Base-by-base conservation (phyloP, 2,113 vertebrate genomes). In the Neotoma lepida region DNA sequence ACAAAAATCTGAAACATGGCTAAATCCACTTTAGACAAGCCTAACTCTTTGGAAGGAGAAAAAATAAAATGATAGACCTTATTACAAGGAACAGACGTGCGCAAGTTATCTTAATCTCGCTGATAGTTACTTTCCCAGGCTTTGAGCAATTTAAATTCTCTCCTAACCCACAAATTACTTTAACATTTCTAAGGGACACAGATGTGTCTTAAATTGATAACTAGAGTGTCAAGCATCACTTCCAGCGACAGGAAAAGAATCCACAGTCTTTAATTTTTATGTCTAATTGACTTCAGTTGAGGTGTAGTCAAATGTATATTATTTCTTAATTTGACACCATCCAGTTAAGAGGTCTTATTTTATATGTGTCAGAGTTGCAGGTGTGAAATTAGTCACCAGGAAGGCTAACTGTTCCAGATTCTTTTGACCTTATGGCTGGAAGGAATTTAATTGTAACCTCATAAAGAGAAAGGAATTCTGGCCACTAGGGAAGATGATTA, bases 261-360 rank as follows among this genome's bases (percentile, higher is more conserved):
- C 88, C 64, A 93, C 87, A 86, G 91, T 95, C 95, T 96, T 96
- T 96, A 97, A 96, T 97, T 97, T 96, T 96, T 94, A 97, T 0
- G 4, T 97, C 88, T 97, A 95, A 97, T 96, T 97, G 95, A 94
- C 93, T 96, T 82, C 94, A 64, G 73, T 76, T 92, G 84, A 96
- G 73, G 86, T 96, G 92, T 95, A 96, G 93, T 96, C 95, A 97
- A 95, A 96, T 97, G 95, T 92, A 93, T 93, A 96, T 96, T 97
- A 96, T 94, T 96, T 97, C 94, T 96, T 97, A 97, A 97, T 97
- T 95, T 96, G 96, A 95, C 93, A 97, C 41, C 66, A 96, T 97
- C 95, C 51, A 88, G 81, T 96, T 95, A 95, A 97, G 84, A 94
- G 90, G 61, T 96, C 96, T 96, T 95, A 91, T 90, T 97, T 97